Conservation (phyloP, 2,888 invertebrate species). For the Macaria liturata region DNA sequence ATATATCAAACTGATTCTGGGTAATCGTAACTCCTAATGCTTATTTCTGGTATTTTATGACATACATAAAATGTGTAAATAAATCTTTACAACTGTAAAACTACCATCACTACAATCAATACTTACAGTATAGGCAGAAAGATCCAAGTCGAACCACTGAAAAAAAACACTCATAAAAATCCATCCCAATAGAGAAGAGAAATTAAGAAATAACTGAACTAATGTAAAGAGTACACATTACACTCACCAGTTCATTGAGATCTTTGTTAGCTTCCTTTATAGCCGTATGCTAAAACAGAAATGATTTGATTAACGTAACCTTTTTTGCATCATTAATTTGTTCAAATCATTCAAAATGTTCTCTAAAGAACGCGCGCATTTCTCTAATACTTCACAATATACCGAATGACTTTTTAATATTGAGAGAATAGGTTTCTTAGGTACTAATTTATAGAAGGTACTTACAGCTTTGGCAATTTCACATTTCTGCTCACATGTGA, state of each 20-base stretch:
- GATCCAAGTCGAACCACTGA: conserved; percentile 70
- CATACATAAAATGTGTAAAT: no score
- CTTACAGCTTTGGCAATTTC: conserved; percentile 73
- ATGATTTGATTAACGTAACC: background rate
- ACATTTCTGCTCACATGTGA: conserved; percentile 67
- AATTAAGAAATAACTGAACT: background rate
- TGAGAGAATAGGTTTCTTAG: no score
- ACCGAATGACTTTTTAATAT: no score
- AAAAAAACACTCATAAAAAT: conserved; percentile 36
- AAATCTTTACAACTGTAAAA: no score
- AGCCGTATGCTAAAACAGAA: conserved; percentile 65
- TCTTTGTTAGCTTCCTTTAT: conserved; percentile 73
- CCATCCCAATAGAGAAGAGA: no score
- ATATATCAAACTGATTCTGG: no score
- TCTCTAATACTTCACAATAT: no score
- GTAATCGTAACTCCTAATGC: no score
- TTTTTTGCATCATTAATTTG: no score
- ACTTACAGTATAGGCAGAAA: conserved; percentile 71
- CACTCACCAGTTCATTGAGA: conserved; percentile 66
- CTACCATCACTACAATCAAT: conserved; percentile 2
- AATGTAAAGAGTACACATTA: background rate
- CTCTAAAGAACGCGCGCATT: no score
- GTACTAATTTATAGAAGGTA: conserved; percentile 17
- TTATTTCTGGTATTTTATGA: no score
- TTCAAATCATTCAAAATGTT: no score